A percentile compares a stretch with the other conserved stretches of the same genome.
These are phyloP conservation scores for Andricus quercusramuli DNA, from an alignment of 2,888 invertebrate genomes.

Conservation along the genomic window DNA sequence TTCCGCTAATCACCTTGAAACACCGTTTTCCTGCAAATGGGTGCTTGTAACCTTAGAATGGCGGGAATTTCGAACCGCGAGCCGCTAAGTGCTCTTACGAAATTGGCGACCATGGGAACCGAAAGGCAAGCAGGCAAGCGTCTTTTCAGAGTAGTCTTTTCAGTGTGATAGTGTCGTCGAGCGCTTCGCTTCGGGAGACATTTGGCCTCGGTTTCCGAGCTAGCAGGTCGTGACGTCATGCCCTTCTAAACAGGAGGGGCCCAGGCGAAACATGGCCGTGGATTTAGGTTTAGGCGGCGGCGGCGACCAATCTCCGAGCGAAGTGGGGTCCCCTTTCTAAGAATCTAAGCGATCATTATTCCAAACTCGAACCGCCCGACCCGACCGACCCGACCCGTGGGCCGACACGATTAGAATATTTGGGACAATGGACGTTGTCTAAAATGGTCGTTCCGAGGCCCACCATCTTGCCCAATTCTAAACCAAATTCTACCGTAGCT, in stretches of 20 bases:
- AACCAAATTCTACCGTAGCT: background rate
- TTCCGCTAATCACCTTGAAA: conserved; percentile 37
- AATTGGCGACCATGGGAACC: conserved; percentile 60
- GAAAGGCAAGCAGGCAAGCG: conserved; percentile 48
- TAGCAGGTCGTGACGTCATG: conserved; percentile 72
- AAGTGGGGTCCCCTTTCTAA: conserved; percentile 65
- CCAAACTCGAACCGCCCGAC: conserved; percentile 39
- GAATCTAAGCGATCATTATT: conserved; percentile 54
- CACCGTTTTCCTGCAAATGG: conserved; percentile 23
- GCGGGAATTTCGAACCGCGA: conserved; percentile 38
- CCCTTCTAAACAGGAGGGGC: conserved; percentile 79
- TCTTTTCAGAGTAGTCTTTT: conserved; percentile 50
- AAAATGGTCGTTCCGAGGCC: conserved; percentile 59
- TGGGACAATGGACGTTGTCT: conserved; percentile 51
- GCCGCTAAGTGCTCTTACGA: conserved; percentile 57
- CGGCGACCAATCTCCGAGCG: conserved; percentile 10
- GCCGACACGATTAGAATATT: conserved; percentile 56
- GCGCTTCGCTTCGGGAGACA: conserved; percentile 56
- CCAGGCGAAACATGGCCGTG: conserved; percentile 76
- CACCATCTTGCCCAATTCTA: conserved; percentile 7
- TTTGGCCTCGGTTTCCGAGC: conserved; percentile 62
- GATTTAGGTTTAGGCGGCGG: conserved; percentile 70
- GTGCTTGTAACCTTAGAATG: conserved; percentile 39
- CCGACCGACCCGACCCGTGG: background rate
- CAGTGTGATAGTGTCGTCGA: conserved; percentile 44